Evolutionary conservation across 2,797 vertebrate genomes (phyloP), one percentile per base, ranked within the genome.

Genomic region (Oryzias dopingdopingensis): DNA sequence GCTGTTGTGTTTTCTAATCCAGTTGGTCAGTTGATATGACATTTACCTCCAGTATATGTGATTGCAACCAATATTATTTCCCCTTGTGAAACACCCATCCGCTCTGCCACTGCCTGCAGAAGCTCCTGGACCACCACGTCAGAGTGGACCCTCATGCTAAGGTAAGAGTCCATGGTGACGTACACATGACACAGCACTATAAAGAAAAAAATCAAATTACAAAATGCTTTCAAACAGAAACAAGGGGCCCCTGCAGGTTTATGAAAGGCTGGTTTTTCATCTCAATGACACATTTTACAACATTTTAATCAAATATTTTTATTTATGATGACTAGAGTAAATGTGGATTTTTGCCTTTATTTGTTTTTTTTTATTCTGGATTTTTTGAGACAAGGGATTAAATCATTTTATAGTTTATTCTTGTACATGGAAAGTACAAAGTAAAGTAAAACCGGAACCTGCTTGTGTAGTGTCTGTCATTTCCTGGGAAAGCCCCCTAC

Each of bases 161-260:
- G 86, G 41, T 95, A 99, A 1, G 95, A 98, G 86, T 97, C 94
- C 85, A 95, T 91, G 0, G 91, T 95, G 70, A 98, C 80, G 45
- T 98, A 95, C 49, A 99, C 93, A 0, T 92, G 95, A 75, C 95
- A 98, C 85, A 96, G 88, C 74, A 93, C 97, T 99, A 89, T 56
- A 67, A 81, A 54, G 68, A 59, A 81, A 59, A 59, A 44, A 72
- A 6, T 14, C 13, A 6, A 10, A 16, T 14, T 14, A 41, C n/a
- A 14, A n/a, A 63, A 56, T 14, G 2, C n/a, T 29, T 40, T 10
- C n/a, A 17, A 4, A 5, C 2, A 26, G 16, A 50, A 46, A 49
- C 6, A 48, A 67, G 64, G 26, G 26, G 26, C 5, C 6, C 26
- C 32, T 32, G 29, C 29, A 8, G 7, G 29, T 32, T 32, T 32